Base-by-base conservation (phyloP, 2,797 vertebrate species). In the Acipenser ruthenus region DNA sequence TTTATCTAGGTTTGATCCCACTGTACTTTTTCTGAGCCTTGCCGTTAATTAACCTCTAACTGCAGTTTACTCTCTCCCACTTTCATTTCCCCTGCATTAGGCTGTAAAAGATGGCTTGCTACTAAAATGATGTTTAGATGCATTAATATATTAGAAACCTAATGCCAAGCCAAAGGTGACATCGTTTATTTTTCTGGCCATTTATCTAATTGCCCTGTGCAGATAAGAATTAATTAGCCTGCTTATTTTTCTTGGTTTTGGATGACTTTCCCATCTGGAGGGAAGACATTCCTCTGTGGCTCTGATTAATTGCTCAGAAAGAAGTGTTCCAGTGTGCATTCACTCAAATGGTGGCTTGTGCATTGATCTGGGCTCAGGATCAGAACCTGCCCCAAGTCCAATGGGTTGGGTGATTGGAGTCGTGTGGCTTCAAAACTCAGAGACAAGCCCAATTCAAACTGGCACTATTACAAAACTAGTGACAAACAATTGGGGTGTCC, bases 161-260 rank as follows among this genome's bases (percentile, higher is more conserved):
- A 83, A 78, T 81, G 83, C 84, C 89, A 90, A 82, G 88, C 89
- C 89, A 93, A 92, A 94, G 94, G 93, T 96, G 93, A 95, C 90
- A 91, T 79, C 70, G 83, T 88, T 83, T 88, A 88, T 89, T 87
- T 89, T 87, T 84, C 87, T 89, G 89, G 86, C 90, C 88, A 85
- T 93, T 89, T 89, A 93, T 96, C 93, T 96, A 96, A 96, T 97
- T 96, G 93, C 90, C 91, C 90, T 94, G 91, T 94, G 93, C 94
- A 93, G 94, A 95, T 95, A 95, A 94, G 93, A 97, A 97, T 97
- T 96, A 96, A 99, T 98, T 99, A 97, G 93, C 91, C 91, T 74
- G 88, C 93, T 95, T 94, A 94, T 95, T 96, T 97, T 95, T 90
- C 91, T 91, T 87, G 86, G 80, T 92, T 94, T 93, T 92, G 86